These are phyloP conservation scores for Temnothorax curvispinosus DNA, from an alignment of 1,140 invertebrate genomes.

Conservation along the genomic window DNA sequence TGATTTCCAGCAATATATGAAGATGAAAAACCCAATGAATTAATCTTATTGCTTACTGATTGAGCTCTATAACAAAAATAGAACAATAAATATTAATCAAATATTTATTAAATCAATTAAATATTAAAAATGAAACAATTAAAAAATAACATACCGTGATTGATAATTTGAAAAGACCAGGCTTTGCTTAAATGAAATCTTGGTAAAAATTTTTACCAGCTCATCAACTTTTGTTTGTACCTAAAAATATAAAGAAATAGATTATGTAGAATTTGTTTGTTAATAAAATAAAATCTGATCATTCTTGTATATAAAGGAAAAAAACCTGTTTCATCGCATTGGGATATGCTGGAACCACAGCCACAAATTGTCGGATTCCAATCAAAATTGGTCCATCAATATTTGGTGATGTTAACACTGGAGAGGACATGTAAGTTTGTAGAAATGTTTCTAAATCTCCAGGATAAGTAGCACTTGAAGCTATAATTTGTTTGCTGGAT, in stretches of 20 bases:
- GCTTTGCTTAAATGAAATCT: constrained; percentile 94
- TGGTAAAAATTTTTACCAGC: constrained; percentile 90
- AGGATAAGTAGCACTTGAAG: constrained; percentile 97
- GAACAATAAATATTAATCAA: not conserved
- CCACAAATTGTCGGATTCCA: constrained; percentile 92
- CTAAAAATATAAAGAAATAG: constrained; percentile 77
- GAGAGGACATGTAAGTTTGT: constrained; percentile 92
- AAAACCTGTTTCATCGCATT: constrained; percentile 89
- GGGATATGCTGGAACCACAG: constrained; percentile 86
- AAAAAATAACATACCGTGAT: constrained; percentile 86
- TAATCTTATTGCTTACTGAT: constrained; percentile 90
- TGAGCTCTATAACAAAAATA: constrained; percentile 86
- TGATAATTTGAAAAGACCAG: constrained; percentile 96
- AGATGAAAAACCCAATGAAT: constrained; percentile 89
- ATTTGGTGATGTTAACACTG: constrained; percentile 90
- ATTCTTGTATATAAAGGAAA: constrained; percentile 54
- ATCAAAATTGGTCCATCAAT: constrained; percentile 88
- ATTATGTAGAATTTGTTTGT: constrained; percentile 25
- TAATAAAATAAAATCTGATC: not conserved
- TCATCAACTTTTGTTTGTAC: constrained; percentile 89
- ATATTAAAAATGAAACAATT: constrained; percentile 31
- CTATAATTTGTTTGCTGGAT: constrained; percentile 94
- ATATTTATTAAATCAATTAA: not conserved
- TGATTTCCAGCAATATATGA: constrained; percentile 91
- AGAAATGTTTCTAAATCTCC: constrained; percentile 91